Evolutionary conservation across 2,797 vertebrate species (phyloP).

Genomic region (Alcedo atthis): DNA sequence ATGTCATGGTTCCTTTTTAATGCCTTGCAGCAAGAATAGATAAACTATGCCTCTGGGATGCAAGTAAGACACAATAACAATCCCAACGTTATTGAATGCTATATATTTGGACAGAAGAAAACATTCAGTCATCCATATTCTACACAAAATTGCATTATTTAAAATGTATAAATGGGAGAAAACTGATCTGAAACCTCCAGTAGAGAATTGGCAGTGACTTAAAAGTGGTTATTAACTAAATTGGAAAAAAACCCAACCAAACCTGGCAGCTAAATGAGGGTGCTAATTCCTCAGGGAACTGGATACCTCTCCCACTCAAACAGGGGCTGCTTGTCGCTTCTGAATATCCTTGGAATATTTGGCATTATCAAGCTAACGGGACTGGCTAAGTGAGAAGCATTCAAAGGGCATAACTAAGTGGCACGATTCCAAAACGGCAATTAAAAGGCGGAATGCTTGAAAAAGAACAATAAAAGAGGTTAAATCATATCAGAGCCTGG

Average conservation of each 20-base stretch:
- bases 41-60: slow-evolving; percentile 54
- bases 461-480: slow-evolving; percentile 64
- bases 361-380: slow-evolving; percentile 26
- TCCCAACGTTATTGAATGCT: slow-evolving; percentile 23
- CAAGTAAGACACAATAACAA: slow-evolving; percentile 42
- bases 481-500: slow-evolving; percentile 45
- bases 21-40: slow-evolving; percentile 47
- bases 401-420: slow-evolving; percentile 58
- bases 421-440: slow-evolving; percentile 63
- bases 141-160: slow-evolving; percentile 32
- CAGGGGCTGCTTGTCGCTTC: background rate
- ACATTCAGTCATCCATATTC: slow-evolving; percentile 48
- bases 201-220: slow-evolving; percentile 14
- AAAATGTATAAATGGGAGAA: slow-evolving; percentile 32
- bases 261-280: background rate
- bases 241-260: background rate
- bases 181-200: background rate
- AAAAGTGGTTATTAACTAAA: slow-evolving; percentile 24
- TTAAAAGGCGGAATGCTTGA: slow-evolving; percentile 63
- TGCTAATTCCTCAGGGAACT: slow-evolving; percentile 6
- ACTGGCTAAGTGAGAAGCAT: slow-evolving; percentile 55
- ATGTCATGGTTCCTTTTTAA: slow-evolving; percentile 39
- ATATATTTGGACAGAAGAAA: slow-evolving; percentile 50
- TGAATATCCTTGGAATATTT: slow-evolving; percentile 36
- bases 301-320: background rate